Conservation (phyloP, 2,797 vertebrate genomes). For the Falco columbarius region DNA sequence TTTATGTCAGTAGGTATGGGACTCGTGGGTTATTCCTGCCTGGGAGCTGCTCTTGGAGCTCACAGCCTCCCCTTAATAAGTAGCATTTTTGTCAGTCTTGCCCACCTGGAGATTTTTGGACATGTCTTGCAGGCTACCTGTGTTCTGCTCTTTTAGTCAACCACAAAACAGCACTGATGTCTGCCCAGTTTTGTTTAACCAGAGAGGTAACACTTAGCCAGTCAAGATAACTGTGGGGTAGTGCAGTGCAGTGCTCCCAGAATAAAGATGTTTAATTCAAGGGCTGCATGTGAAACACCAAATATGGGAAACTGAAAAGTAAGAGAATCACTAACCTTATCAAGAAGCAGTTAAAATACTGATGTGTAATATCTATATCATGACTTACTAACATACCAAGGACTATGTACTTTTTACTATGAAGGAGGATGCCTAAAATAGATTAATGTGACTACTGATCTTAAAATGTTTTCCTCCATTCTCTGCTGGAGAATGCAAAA, state of each 20-base stretch:
- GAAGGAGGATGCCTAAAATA: not conserved
- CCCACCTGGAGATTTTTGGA: not conserved
- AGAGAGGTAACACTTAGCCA: not conserved
- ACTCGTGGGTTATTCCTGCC: not conserved
- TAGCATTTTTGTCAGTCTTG: not conserved
- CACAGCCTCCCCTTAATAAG: not conserved
- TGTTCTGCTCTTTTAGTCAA: not conserved
- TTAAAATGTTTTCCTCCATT: not conserved
- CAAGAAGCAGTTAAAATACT: not conserved
- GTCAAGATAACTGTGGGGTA: not conserved
- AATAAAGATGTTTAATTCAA: not conserved
- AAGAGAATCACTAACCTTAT: accelerated
- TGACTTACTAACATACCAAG: not conserved
- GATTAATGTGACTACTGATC: not conserved
- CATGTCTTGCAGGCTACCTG: not conserved
- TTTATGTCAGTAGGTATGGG: slow-evolving; percentile 23
- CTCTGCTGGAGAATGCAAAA: not conserved
- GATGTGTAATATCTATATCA: not conserved
- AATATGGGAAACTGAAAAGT: not conserved
- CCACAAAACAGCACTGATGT: not conserved
- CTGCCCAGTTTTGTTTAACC: not conserved
- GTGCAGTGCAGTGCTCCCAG: not conserved
- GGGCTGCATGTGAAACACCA: not conserved
- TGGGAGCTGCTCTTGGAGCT: not conserved
- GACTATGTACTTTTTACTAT: not conserved